phyloP scores from a whole-genome alignment of 2,113 vertebrate species.

The Aythya baeri region DNA sequence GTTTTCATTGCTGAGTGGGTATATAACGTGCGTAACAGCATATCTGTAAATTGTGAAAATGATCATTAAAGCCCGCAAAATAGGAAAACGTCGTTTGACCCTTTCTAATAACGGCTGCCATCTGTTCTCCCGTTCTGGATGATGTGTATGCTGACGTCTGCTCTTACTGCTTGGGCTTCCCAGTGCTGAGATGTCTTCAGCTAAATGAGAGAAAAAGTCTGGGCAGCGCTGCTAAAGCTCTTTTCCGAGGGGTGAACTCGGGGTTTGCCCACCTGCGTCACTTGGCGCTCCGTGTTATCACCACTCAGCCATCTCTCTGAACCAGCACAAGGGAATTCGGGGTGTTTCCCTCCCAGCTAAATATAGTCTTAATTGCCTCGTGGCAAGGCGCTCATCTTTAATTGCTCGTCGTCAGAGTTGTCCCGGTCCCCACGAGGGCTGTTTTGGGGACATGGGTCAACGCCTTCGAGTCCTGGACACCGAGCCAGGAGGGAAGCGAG shows the following conservation, averaged over 20 bases:
- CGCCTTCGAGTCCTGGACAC: neutral
- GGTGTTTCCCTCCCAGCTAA: neutral
- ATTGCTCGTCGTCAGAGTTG: neutral
- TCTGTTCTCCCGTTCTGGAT: neutral
- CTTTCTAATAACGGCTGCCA: neutral
- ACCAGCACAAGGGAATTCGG: neutral
- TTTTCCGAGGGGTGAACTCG: neutral
- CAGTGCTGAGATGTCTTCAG: neutral
- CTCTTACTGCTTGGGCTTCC: neutral
- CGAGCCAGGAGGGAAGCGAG: neutral
- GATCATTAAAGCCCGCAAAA: conserved; percentile 34
- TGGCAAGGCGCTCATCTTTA: neutral
- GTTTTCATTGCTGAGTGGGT: neutral
- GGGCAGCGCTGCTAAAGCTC: neutral
- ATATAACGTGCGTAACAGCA: neutral
- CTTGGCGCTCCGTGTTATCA: neutral
- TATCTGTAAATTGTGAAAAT: conserved; percentile 40
- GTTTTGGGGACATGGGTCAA: neutral
- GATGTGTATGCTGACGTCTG: neutral
- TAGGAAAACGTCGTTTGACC: neutral
- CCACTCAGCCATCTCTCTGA: neutral
- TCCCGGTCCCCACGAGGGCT: neutral
- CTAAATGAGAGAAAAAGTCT: neutral
- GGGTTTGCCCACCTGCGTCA: neutral
- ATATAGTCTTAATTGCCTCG: neutral